Percentiles rank a stretch among this genome's conserved stretches.
phyloP scores from a whole-genome alignment of 2,113 vertebrate species.

The Rhegmatorhina hoffmannsi region DNA sequence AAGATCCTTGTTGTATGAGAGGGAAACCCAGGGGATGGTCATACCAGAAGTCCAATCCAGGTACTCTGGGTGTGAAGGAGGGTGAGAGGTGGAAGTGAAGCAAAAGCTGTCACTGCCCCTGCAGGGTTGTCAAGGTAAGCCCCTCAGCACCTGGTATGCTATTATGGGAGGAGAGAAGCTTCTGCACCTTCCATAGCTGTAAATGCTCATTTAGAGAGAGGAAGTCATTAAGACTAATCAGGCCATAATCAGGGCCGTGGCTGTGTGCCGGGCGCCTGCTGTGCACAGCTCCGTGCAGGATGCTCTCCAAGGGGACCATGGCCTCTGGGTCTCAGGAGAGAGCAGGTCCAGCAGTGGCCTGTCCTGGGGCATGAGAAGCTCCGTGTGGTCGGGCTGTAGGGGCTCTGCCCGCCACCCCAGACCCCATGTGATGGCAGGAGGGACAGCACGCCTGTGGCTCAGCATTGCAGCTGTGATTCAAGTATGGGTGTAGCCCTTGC shows the following conservation, averaged over 20 bases:
- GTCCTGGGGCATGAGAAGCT: background rate
- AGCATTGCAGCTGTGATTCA: background rate
- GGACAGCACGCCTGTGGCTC: fast-evolving
- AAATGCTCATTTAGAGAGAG: slow-evolving; percentile 31
- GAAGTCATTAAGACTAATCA: slow-evolving; percentile 63
- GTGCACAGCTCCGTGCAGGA: background rate
- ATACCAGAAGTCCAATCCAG: fast-evolving
- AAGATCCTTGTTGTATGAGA: background rate
- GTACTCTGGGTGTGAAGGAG: background rate
- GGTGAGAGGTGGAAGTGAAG: background rate
- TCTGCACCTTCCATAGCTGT: slow-evolving; percentile 3
- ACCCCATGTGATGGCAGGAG: fast-evolving
- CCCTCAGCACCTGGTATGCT: background rate
- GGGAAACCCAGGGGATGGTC: background rate
- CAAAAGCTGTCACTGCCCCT: background rate
- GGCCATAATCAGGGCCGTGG: background rate
- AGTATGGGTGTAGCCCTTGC: background rate
- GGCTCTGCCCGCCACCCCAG: background rate
- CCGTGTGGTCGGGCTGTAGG: fast-evolving
- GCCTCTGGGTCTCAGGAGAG: background rate
- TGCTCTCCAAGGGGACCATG: fast-evolving
- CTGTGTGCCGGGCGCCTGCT: background rate
- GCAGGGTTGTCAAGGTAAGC: background rate
- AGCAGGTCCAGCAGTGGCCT: background rate
- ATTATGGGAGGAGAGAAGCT: slow-evolving; percentile 14